phyloP scores from a whole-genome alignment of 2,113 vertebrate species.

The Geococcyx californianus region DNA sequence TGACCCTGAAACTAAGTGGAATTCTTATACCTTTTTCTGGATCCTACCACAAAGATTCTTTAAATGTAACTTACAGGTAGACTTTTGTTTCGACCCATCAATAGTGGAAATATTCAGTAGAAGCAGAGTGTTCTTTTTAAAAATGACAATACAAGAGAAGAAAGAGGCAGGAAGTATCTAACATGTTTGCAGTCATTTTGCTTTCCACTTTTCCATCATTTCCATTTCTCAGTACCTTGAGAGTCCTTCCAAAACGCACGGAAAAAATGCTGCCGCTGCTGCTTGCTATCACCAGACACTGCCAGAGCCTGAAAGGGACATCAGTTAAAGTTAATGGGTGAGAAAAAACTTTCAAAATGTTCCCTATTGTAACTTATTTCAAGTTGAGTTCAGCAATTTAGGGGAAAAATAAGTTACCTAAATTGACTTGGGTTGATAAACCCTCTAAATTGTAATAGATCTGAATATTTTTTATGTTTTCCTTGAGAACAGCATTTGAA shows the following conservation, averaged over 20 bases:
- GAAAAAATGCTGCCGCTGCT: not conserved
- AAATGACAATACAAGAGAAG: not conserved
- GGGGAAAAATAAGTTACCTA: not conserved
- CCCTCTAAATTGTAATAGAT: not conserved
- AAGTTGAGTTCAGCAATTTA: not conserved
- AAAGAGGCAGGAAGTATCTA: not conserved
- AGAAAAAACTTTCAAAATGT: not conserved
- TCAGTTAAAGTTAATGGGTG: not conserved
- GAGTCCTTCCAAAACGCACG: not conserved
- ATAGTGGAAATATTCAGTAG: not conserved
- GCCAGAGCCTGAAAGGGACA: not conserved
- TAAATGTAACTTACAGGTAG: not conserved
- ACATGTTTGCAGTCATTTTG: not conserved
- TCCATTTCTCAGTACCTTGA: not conserved
- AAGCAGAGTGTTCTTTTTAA: not conserved
- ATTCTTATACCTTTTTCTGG: not conserved
- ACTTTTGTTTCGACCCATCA: not conserved
- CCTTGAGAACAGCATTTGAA: not conserved
- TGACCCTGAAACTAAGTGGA: not conserved
- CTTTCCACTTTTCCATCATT: not conserved
- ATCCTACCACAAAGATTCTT: not conserved
- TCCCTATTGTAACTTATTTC: not conserved
- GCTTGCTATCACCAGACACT: not conserved
- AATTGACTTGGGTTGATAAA: not conserved
- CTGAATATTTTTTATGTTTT: not conserved